Evolutionary conservation across 2,888 invertebrate genomes (phyloP).

Genomic region (Pecten maximus): DNA sequence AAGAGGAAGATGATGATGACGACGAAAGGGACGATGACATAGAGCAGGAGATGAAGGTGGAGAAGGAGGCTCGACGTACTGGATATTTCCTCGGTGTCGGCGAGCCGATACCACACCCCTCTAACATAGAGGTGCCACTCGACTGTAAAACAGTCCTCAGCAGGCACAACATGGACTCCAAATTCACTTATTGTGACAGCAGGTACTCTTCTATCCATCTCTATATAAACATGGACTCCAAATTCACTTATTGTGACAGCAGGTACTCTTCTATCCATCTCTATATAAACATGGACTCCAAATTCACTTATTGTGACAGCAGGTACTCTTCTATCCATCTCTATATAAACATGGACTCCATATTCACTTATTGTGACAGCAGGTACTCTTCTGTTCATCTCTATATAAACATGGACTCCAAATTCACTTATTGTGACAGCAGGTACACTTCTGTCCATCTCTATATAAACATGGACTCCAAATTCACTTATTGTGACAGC

Average conservation of each 20-base stretch:
- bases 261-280: slow-evolving; percentile 86
- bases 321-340: slow-evolving; percentile 86
- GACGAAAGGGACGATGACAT: slow-evolving; percentile 52
- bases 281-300: slow-evolving; percentile 91
- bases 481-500: not conserved
- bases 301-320: slow-evolving; percentile 96
- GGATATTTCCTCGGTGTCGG: slow-evolving; percentile 88
- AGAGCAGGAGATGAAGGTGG: slow-evolving; percentile 39
- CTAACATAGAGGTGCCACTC: slow-evolving; percentile 94
- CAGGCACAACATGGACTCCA: slow-evolving; percentile 96
- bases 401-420: not conserved
- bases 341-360: slow-evolving; percentile 91
- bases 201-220: slow-evolving; percentile 86
- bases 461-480: not conserved
- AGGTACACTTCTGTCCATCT: too few relatives aligned
- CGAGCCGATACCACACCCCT: slow-evolving; percentile 93
- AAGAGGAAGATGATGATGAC: slow-evolving; percentile 49
- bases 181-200: slow-evolving; percentile 96
- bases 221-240: slow-evolving; percentile 91
- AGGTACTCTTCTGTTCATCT: slow-evolving; percentile 86
- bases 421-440: not conserved
- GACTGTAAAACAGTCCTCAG: slow-evolving; percentile 95
- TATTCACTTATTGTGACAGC: slow-evolving; percentile 96
- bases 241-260: slow-evolving; percentile 96
- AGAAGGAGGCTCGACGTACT: slow-evolving; percentile 45